These are phyloP conservation scores for Teleiodes luculella DNA, from an alignment of 2,888 invertebrate species.

Conservation along the genomic window DNA sequence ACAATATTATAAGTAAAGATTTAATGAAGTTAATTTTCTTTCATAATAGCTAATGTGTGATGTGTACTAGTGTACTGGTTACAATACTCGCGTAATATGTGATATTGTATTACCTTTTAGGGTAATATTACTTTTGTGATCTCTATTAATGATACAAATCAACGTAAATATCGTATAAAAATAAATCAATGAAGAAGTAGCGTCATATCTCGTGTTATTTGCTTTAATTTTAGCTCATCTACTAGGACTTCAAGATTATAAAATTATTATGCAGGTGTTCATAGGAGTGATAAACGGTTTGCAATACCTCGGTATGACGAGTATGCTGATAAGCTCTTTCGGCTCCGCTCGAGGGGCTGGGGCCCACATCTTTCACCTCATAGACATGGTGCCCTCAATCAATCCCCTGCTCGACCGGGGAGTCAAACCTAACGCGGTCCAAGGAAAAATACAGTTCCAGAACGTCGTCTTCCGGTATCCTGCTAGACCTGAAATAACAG, in stretches of 20 bases:
- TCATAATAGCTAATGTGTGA: too few relatives aligned
- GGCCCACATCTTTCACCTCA: constrained; percentile 85
- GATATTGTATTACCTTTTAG: too few relatives aligned
- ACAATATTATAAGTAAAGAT: too few relatives aligned
- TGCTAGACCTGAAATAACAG: constrained; percentile 84
- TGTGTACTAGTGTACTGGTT: too few relatives aligned
- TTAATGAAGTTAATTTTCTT: too few relatives aligned
- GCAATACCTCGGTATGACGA: constrained; percentile 89
- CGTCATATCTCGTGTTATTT: too few relatives aligned
- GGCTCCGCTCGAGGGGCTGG: constrained; percentile 89
- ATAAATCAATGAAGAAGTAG: too few relatives aligned
- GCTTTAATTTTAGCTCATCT: too few relatives aligned
- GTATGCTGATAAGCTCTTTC: constrained; percentile 89
- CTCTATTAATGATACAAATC: too few relatives aligned
- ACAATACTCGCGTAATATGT: too few relatives aligned
- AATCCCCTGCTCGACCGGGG: constrained; percentile 84
- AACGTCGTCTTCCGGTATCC: constrained; percentile 90
- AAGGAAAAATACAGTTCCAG: constrained; percentile 85
- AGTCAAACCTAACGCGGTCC: constrained; percentile 68
- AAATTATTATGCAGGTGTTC: constrained; percentile 81
- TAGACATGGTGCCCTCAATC: constrained; percentile 86
- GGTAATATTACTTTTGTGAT: too few relatives aligned
- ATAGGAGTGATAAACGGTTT: constrained; percentile 87
- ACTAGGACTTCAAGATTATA: not conserved
- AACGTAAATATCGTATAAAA: too few relatives aligned